Base-by-base conservation (phyloP, 2,888 invertebrate genomes). In the Cancer borealis region DNA sequence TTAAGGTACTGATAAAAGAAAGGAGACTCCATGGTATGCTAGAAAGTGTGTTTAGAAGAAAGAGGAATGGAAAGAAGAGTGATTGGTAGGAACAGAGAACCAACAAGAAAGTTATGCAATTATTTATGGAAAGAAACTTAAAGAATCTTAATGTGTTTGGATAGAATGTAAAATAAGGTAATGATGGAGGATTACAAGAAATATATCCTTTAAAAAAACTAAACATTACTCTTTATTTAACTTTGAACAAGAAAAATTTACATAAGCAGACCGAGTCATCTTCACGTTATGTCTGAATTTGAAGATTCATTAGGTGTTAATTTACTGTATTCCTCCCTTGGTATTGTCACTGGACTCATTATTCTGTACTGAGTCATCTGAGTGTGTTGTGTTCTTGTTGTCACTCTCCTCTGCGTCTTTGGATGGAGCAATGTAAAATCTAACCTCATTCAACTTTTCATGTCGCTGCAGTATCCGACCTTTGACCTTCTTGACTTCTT, bases 381-480 rank as follows among this genome's bases (percentile, higher is more conserved):
- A 14, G 84, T 14, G 17, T 84, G 84, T 12, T 39, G 30, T 39
- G 0, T 17, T 39, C 3, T 39, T 73, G 73, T 5, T 26, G 8
- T 5, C 73, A 26, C 73, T n/a, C 84, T 84, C 84, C 66, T 91
- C 54, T 8, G 26, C 60, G 14, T 73, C 87, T n/a, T 87, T 87
- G 12, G 87, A 17, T 4, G 92, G 92, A 21, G 12, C 49, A 21
- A 92, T 92, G 54, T 17, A 49, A 39, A 92, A 92, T 54, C 84
- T 84, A 2, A 92, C 17, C 21, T 54, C 30, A 21, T 87, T 54
- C 26, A 30, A 1, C 30, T 87, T 92, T 8, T 54, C 87, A n/a
- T 49, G 84, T 26, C 39, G 30, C 39, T 92, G 92, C 66, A 87
- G 21, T 26, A 92, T 54, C 46, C 87, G 87, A 87, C 54, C 92